Conservation (phyloP, 2,113 vertebrate genomes). For the Pseudorasbora parva region DNA sequence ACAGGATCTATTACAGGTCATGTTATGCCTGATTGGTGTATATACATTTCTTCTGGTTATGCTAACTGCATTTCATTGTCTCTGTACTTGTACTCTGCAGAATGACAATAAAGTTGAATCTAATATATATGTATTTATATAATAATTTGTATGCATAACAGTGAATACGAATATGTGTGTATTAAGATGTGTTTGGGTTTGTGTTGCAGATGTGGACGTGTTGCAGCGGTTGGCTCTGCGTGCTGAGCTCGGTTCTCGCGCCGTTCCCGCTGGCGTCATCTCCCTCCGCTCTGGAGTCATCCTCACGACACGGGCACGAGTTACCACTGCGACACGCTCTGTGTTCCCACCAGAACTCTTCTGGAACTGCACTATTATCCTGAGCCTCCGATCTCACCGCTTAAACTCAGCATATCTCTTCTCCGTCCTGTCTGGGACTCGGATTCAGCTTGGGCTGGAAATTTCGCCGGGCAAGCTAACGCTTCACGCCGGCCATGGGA, state of each 20-base stretch:
- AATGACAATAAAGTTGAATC: too few relatives aligned
- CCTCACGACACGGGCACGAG: conserved; percentile 86
- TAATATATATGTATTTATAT: too few relatives aligned
- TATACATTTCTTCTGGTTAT: too few relatives aligned
- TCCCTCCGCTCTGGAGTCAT: conserved; percentile 92
- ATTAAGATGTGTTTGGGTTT: neutral
- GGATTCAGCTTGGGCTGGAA: conserved; percentile 91
- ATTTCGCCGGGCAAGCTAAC: conserved; percentile 85
- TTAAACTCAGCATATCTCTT: conserved; percentile 95
- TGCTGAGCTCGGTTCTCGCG: conserved; percentile 81
- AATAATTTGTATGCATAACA: neutral
- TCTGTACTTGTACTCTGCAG: too few relatives aligned
- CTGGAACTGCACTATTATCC: conserved; percentile 79
- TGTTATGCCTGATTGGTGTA: too few relatives aligned
- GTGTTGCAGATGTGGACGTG: conserved; percentile 91
- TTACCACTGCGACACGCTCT: conserved; percentile 80
- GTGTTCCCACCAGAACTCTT: conserved; percentile 80
- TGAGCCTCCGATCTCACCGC: conserved; percentile 93
- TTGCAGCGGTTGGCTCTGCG: conserved; percentile 92
- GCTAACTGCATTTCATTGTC: too few relatives aligned
- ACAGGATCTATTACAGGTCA: too few relatives aligned
- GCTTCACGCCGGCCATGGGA: conserved; percentile 86
- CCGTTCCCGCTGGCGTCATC: conserved; percentile 87
- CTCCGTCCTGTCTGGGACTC: conserved; percentile 82
- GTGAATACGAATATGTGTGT: neutral